Evolutionary conservation across 2,797 vertebrate species (phyloP).

Genomic region (Danio choprae): DNA sequence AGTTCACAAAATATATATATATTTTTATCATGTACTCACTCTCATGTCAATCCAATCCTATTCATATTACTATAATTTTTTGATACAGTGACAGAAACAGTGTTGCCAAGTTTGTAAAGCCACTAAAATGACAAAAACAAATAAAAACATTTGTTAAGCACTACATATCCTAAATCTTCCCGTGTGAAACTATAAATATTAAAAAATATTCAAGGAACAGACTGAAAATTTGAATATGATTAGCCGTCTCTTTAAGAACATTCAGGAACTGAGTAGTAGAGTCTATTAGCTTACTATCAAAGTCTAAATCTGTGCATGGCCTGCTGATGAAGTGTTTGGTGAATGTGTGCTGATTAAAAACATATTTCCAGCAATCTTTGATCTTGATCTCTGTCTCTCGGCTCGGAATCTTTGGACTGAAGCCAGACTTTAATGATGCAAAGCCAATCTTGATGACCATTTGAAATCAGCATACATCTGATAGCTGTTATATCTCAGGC

Average conservation of each 20-base stretch:
- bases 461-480: neutral
- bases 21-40: too few species aligned
- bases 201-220: too few species aligned
- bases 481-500: neutral
- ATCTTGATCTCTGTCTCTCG: neutral
- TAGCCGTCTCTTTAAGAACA: neutral
- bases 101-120: too few species aligned
- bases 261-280: neutral
- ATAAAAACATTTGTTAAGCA: too few species aligned
- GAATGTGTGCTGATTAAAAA: constrained; percentile 14
- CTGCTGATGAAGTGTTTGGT: neutral
- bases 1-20: too few species aligned
- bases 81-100: too few species aligned
- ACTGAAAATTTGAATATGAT: neutral
- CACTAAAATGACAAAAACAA: too few species aligned
- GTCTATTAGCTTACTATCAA: neutral
- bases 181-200: too few species aligned
- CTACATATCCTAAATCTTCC: too few species aligned
- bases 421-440: neutral
- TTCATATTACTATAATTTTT: too few species aligned
- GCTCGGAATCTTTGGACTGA: neutral
- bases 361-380: constrained; percentile 3
- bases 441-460: neutral
- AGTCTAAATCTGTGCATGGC: neutral
- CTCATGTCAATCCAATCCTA: too few species aligned